Conservation (phyloP, 1,140 invertebrate species). For the Pantala flavescens region DNA sequence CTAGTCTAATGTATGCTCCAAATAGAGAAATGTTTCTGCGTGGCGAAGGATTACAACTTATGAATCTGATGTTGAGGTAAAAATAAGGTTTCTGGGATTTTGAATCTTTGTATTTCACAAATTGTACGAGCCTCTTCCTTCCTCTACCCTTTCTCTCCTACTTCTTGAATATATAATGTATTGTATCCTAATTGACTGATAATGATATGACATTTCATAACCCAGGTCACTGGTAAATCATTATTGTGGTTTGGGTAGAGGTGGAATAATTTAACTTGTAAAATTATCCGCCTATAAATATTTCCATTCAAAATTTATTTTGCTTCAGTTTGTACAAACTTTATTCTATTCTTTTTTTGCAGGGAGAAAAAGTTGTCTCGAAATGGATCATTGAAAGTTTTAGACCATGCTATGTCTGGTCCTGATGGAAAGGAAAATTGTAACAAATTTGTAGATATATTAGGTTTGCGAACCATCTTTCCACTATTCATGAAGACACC, state of each 20-base stretch:
- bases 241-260: neutral
- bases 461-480: slow-evolving; percentile 92
- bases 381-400: slow-evolving; percentile 91
- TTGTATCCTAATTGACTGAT: neutral
- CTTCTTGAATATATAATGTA: slow-evolving; percentile 14
- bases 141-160: slow-evolving; percentile 10
- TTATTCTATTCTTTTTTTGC: slow-evolving; percentile 23
- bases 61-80: slow-evolving; percentile 90
- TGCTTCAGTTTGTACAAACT: too few species aligned
- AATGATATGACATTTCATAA: too few species aligned
- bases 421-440: slow-evolving; percentile 89
- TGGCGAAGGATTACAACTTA: slow-evolving; percentile 90
- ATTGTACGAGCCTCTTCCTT: neutral
- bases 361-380: slow-evolving; percentile 95
- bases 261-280: too few species aligned
- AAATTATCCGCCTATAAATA: too few species aligned
- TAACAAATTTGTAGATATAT: slow-evolving; percentile 97
- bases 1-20: slow-evolving; percentile 71
- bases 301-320: too few species aligned
- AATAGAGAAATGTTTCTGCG: slow-evolving; percentile 89
- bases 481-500: slow-evolving; percentile 99
- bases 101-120: slow-evolving; percentile 11
- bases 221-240: too few species aligned
- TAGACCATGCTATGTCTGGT: slow-evolving; percentile 92
- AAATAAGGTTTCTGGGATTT: slow-evolving; percentile 14